Evolutionary conservation across 2,888 invertebrate species (phyloP), one percentile per base, ranked within the genome.

Genomic region (Calephelis perditalis): DNA sequence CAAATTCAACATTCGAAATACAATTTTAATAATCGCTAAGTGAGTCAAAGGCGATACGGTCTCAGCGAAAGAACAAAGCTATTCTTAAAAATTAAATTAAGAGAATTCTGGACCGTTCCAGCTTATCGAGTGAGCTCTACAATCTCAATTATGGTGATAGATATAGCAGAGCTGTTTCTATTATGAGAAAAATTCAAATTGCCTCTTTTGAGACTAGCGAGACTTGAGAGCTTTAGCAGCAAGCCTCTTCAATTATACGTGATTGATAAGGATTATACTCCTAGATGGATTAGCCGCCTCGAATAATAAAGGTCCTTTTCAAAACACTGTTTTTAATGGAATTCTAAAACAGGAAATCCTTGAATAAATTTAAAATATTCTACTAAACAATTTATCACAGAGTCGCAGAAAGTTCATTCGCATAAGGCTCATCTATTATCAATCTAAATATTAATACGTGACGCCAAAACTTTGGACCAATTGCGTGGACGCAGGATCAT

Each of bases 131-230:
- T 35, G 35, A 15, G 52, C 35, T 11, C 11, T 52, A 35, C 10
- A 40, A 40, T 40, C 40, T 40, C 40, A 40, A 40, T 40, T 40
- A 40, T 40, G 40, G 40, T 40, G 52, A 52, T 52, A 52, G 52
- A 52, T 52, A 52, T 35, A 52, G 26, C 49, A 26, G 35, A 52
- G 52, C 52, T 52, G 52, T 52, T 52, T 52, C 35, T 52, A 35
- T 52, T 11, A 52, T 52, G 52, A 52, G 52, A 35, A 52, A 52
- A 52, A 52, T 52, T 52, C 35, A 52, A 52, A 52, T 52, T 52
- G 52, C 35, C 52, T 52, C 52, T 52, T 35, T 52, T 35, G 52
- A 35, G 52, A 35, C 52, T 35, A 52, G 52, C 10, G 35, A 52
- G 52, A 35, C 52, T 52, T 26, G 15, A 52, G 35, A 52, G 52